Base-by-base conservation (phyloP, 1,140 invertebrate species). In the Hermatobates lingyangjiaoensis region DNA sequence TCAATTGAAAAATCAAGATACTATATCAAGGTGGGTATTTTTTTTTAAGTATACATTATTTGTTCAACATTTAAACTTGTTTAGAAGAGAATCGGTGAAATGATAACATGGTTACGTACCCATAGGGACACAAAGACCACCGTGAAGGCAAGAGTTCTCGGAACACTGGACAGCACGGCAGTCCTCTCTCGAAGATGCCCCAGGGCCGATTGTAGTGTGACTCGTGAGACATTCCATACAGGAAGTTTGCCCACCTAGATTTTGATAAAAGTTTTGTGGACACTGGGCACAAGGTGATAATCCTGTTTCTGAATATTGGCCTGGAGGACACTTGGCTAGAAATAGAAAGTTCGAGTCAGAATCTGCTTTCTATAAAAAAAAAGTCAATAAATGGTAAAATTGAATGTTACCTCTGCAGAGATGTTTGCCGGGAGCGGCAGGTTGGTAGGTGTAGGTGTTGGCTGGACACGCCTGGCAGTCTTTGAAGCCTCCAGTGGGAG, bases 261-360 rank as follows among this genome's bases (percentile, higher is more conserved):
- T 76, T 67, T 96, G 91, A 64, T 85, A 95, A 66, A 89, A 93
- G 63, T 97, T 87, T 51, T 76, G 72, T 0, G 95, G 94, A 64
- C 95, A 99, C 25, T 84, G 76, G 24, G 89, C 86, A 66, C 95
- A 99, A 0, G 93, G 93, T 7, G 92, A 82, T 14, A 98, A 65
- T 10, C 95, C 94, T 12, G 91, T 95, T 34, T 86, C 81, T 0
- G 93, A 97, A 62, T 97, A 97, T 59, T 79, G 79, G 53, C 95
- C 95, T 0, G 88, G 75, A n/a, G 77, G 69, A 68, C 95, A 99
- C 64, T 90, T 89, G 12, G 81, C 72, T 72, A 58, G 1, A 64
- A 59, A 56, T 44, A 50, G 47, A 21, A 51, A 34, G 1, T 21
- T 24, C 14, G 40, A 26, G 15, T 20, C 15, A 25, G 1, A 47